Conservation (phyloP, 1,140 invertebrate species). For the Hyphantria cunea region DNA sequence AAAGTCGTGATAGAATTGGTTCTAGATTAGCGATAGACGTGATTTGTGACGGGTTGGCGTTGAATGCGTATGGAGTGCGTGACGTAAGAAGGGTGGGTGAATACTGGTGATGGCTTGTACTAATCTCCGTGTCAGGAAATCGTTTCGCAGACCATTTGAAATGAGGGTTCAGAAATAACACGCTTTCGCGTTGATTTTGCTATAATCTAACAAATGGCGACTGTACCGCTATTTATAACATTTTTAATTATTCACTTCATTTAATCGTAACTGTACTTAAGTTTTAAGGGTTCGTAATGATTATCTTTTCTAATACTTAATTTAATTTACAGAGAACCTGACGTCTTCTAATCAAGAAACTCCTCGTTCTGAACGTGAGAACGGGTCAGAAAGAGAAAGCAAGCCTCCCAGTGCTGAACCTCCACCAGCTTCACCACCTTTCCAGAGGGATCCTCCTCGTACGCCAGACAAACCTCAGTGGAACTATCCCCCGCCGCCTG, state of each 20-base stretch:
- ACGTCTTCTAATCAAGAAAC: slow-evolving; percentile 56
- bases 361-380: slow-evolving; percentile 63
- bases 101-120: slow-evolving; percentile 78
- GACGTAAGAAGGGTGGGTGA: slow-evolving; percentile 78
- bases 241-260: slow-evolving; percentile 43
- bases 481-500: slow-evolving; percentile 88
- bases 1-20: slow-evolving; percentile 42
- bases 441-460: slow-evolving; percentile 75
- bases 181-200: slow-evolving; percentile 74
- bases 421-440: slow-evolving; percentile 69
- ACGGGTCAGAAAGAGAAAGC: slow-evolving; percentile 72
- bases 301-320: background rate
- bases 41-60: slow-evolving; percentile 55
- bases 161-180: slow-evolving; percentile 71
- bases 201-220: no score
- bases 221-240: slow-evolving; percentile 62
- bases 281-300: background rate
- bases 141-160: slow-evolving; percentile 80
- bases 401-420: slow-evolving; percentile 75
- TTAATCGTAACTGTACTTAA: background rate
- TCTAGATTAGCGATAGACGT: slow-evolving; percentile 44
- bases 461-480: slow-evolving; percentile 84
- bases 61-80: slow-evolving; percentile 70
- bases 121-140: slow-evolving; percentile 82
- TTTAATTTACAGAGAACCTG: slow-evolving; percentile 58